Conservation (phyloP, 2,113 vertebrate genomes). For the Opisthocomus hoazin region DNA sequence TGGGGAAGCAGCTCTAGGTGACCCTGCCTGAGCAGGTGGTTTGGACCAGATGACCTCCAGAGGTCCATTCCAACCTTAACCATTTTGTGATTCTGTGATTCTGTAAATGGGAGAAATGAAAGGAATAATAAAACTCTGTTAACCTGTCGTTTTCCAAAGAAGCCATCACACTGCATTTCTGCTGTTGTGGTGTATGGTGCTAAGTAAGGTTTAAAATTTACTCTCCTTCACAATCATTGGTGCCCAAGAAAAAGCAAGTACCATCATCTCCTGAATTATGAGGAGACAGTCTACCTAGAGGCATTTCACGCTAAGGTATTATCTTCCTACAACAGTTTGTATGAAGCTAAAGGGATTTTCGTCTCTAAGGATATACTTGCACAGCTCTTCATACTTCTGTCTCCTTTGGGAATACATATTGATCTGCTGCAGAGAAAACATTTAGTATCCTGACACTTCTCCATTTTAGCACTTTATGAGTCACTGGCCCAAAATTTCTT, state of each 20-base stretch:
- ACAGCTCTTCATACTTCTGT: not conserved
- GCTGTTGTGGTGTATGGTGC: not conserved
- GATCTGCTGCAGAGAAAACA: not conserved
- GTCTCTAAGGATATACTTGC: not conserved
- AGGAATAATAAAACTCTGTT: not conserved
- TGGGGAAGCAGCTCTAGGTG: not conserved
- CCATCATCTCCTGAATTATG: not conserved
- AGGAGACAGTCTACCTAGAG: not conserved
- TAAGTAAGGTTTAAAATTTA: not conserved
- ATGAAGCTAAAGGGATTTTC: not conserved
- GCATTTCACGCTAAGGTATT: not conserved
- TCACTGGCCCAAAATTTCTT: not conserved
- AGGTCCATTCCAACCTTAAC: not conserved
- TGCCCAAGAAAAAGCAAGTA: not conserved
- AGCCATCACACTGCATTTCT: not conserved
- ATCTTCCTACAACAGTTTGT: not conserved
- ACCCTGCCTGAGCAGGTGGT: rapidly evolving
- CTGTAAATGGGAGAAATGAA: not conserved
- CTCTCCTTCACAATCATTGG: not conserved
- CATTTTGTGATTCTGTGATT: not conserved
- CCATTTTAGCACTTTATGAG: not conserved
- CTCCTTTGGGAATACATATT: not conserved
- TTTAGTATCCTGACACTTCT: not conserved
- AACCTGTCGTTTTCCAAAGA: not conserved
- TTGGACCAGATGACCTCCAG: not conserved